Conservation (phyloP, 1,140 invertebrate genomes). For the Trachelipus rathkii region DNA sequence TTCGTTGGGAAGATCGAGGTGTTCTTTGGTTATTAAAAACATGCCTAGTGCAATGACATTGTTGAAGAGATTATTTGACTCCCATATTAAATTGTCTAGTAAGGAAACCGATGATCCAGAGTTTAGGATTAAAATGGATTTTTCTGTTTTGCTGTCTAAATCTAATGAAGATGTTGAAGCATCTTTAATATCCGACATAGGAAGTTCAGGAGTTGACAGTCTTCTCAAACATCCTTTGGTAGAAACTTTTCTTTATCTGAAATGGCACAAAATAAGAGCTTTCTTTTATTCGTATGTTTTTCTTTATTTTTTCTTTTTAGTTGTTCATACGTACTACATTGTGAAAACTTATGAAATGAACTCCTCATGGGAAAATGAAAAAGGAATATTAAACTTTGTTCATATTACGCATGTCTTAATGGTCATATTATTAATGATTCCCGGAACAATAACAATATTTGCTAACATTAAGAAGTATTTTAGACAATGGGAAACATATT, state of each 20-base stretch:
- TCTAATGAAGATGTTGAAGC: conserved; percentile 29
- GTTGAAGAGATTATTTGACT: conserved; percentile 33
- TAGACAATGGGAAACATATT: conserved; percentile 38
- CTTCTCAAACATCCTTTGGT: conserved; percentile 74
- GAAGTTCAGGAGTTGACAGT: conserved; percentile 27
- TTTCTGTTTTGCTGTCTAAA: conserved; percentile 27
- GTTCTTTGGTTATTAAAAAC: conserved; percentile 34
- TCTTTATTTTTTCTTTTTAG: conserved; percentile 65
- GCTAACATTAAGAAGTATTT: conserved; percentile 40
- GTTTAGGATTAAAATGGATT: conserved; percentile 37
- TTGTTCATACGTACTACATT: conserved; percentile 50
- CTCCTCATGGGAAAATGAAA: conserved; percentile 4
- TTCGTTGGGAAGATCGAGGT: conserved; percentile 31
- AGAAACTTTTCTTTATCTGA: conserved; percentile 71
- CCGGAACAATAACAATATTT: conserved; percentile 37
- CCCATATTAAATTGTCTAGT: conserved; percentile 27
- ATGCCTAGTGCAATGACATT: conserved; percentile 35
- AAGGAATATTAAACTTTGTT: conserved; percentile 15
- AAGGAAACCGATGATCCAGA: conserved; percentile 33
- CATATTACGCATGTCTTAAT: conserved; percentile 20
- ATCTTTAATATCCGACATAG: conserved; percentile 37
- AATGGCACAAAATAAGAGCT: conserved; percentile 69
- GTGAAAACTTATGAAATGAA: conserved; percentile 27
- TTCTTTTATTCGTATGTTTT: conserved; percentile 67
- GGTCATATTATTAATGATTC: conserved; percentile 33